These are phyloP conservation scores for Tamandua tetradactyla DNA, from an alignment of 2,797 vertebrate genomes.

Conservation along the genomic window DNA sequence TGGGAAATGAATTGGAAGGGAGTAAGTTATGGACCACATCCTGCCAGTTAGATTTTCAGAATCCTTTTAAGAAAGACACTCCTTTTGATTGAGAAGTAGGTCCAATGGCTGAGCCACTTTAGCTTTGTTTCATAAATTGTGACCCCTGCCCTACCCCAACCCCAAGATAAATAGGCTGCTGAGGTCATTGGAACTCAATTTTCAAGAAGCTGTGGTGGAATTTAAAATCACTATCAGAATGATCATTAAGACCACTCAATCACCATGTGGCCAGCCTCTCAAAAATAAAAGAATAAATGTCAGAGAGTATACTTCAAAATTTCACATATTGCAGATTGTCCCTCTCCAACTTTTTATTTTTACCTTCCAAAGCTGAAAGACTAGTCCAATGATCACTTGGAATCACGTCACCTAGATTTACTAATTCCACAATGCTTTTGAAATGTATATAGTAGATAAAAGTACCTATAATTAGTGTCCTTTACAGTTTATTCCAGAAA, in stretches of 20 bases:
- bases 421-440: not conserved
- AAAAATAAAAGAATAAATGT: not conserved
- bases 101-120: not conserved
- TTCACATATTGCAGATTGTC: not conserved
- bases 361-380: not conserved
- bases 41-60: not conserved
- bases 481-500: not conserved
- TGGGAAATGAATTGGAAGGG: not conserved
- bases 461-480: rapidly evolving
- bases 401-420: not conserved
- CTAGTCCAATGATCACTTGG: not conserved
- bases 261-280: not conserved
- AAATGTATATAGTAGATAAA: not conserved
- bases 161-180: not conserved
- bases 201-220: not conserved
- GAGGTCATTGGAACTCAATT: not conserved
- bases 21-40: rapidly evolving
- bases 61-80: not conserved
- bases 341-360: not conserved
- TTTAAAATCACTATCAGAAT: not conserved
- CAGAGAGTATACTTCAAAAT: not conserved
- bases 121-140: not conserved
- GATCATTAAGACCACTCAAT: not conserved
- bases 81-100: not conserved
- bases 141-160: not conserved